Evolutionary conservation across 2,797 vertebrate species (phyloP).

Genomic region (Rousettus madagascariensis): DNA sequence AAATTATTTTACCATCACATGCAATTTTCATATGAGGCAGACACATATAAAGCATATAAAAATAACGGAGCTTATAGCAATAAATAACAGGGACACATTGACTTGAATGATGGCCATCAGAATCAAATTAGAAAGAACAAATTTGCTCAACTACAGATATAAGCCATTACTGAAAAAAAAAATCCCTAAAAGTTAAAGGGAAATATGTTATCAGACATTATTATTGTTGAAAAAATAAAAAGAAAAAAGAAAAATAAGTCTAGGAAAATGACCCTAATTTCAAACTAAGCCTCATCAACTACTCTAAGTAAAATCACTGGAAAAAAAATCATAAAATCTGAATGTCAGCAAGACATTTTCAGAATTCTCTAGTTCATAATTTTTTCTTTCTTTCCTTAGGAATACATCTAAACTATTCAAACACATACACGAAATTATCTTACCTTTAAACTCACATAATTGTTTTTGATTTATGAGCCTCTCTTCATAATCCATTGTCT

Average conservation of each 20-base stretch:
- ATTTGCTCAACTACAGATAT: neutral
- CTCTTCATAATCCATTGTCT: neutral
- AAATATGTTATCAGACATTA: neutral
- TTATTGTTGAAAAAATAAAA: neutral
- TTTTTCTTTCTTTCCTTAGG: slow-evolving; percentile 1
- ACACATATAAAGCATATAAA: neutral
- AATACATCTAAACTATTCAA: neutral
- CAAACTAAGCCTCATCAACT: neutral
- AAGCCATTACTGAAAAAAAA: neutral
- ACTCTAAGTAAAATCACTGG: neutral
- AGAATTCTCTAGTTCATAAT: neutral
- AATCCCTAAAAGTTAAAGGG: neutral
- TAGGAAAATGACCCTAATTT: slow-evolving; percentile 6
- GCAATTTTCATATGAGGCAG: neutral
- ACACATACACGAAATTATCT: neutral
- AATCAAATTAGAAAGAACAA: neutral
- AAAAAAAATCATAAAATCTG: neutral
- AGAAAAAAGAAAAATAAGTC: neutral
- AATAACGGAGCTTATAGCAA: neutral
- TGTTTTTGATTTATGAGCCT: slow-evolving; percentile 8
- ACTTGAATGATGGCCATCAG: neutral
- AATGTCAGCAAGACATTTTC: neutral
- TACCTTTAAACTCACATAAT: neutral
- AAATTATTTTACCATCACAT: neutral
- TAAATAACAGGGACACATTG: neutral